Evolutionary conservation across 2,888 invertebrate species (phyloP), one percentile per base, ranked within the genome.

Genomic region (Antheraea yamamai): DNA sequence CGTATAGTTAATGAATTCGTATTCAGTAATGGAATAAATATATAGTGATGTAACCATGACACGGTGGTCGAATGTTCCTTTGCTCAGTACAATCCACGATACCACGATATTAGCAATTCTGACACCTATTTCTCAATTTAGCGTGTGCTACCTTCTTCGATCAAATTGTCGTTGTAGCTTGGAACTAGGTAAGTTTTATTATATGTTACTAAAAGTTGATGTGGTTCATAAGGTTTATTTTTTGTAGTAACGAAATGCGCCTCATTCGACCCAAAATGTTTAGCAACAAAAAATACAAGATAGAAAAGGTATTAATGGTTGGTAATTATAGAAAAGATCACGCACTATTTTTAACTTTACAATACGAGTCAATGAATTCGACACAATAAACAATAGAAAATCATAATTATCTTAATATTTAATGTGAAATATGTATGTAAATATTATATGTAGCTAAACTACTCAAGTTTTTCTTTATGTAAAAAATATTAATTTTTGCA

Each of bases 181-280:
- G 2, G 0, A 12, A 47, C 12, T 0, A 10, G 10, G 10, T 47
- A 47, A 47, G 47, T 7, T 47, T 47, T 47, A 47, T 47, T 47
- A 12, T 47, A 47, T 47, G 23, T 64, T 26, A 64, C 16, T 30
- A n/a, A 61, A 61, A n/a, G 23, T 66, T 14, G 14, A 66, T 20
- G 30, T 30, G 30, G 20, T 30, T 66, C 6, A 66, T 66, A 66
- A 30, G 16, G 16, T 12, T 61, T 61, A 12, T 61, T 61, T 39
- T 61, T n/a, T 61, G 10, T 64, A 64, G 23, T 26, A 64, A 64
- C 64, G 64, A 64, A 66, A 66, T 0, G 26, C 64, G 64, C 30
- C 30, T n/a, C 35, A 6, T 70, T 70, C 39, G 20, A 70, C 39
- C 70, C n/a, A 70, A 70, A 70, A 70, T n/a, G 55, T 20, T 70